Percentiles rank a stretch among this genome's conserved stretches.
These are phyloP conservation scores for Laupala kohalensis DNA, from an alignment of 1,140 invertebrate species.

Conservation along the genomic window DNA sequence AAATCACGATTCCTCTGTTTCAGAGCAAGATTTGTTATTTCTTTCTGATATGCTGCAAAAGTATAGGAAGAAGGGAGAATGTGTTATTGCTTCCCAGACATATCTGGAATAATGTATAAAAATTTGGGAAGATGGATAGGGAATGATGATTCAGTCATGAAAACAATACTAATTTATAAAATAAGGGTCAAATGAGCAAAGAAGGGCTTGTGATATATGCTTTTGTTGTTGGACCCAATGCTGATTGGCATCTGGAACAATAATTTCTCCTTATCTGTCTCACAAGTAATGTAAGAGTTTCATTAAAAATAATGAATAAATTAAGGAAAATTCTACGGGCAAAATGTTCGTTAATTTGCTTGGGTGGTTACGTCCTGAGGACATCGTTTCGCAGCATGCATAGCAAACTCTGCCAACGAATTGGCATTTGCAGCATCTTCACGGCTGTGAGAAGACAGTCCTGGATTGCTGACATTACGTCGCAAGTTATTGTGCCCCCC, in stretches of 20 bases:
- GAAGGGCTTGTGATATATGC: background rate
- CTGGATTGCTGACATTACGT: background rate
- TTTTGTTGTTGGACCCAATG: conserved; percentile 14
- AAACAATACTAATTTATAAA: conserved; percentile 6
- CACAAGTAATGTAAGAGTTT: background rate
- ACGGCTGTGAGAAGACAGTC: conserved; percentile 20
- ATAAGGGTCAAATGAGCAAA: conserved; percentile 5
- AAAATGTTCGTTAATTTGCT: conserved; percentile 31
- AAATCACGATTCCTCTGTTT: conserved; percentile 1
- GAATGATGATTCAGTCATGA: conserved; percentile 3
- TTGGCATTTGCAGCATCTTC: conserved; percentile 24
- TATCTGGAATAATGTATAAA: background rate
- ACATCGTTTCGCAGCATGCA: conserved; percentile 25
- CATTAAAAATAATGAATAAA: conserved; percentile 19
- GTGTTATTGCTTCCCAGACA: conserved; percentile 5
- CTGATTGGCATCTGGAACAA: conserved; percentile 13
- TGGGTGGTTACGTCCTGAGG: conserved; percentile 25
- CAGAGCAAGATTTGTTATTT: conserved; percentile 3
- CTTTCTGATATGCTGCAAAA: conserved; percentile 11
- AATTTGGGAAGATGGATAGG: background rate
- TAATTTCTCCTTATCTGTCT: background rate
- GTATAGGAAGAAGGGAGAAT: conserved; percentile 1
- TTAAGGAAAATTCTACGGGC: conserved; percentile 30
- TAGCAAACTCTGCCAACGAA: conserved; percentile 30
- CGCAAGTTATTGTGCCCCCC: conserved; percentile 6